Base-by-base conservation (phyloP, 2,797 vertebrate genomes). In the Pteronotus mesoamericanus region DNA sequence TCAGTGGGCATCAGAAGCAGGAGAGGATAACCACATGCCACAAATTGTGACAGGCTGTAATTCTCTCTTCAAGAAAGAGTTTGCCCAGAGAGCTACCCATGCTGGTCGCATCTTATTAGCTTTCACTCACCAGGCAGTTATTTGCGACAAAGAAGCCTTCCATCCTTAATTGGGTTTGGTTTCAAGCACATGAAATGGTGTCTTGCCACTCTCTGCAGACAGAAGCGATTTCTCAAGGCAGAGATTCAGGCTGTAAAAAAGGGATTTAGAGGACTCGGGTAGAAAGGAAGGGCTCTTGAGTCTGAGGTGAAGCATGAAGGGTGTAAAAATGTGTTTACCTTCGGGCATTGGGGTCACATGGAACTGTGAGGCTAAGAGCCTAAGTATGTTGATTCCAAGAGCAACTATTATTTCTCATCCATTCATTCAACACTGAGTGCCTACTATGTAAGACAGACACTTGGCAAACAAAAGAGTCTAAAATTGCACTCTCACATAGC, bases 101-200 rank as follows among this genome's bases (percentile, higher is more conserved):
- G 0, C 55, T 88, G 0, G 66, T 79, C 15, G 2, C 64, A 26
- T 93, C 91, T 82, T 91, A 86, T 51, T 66, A 84, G 48, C 26
- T 91, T 55, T 72, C 29, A n/a, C 34, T 78, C 61, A 89, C 48
- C 14, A 79, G 86, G 16, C 57, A 91, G 68, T 10, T 55, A 44
- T 78, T 51, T 92, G 79, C 86, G 89, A 94, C 44, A 71, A 59
- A 86, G 74, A 69, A 48, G 19, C 0, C 19, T 55, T 32, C 72
- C n/a, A 48, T 85, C 37, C 32, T 68, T 93, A 64, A 91, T 10
- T 86, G 55, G 46, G 48, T 69, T 83, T 74, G 37, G 44, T 95
- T 79, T 78, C 48, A 44, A 80, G 34, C 34, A 64, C 55, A 86
- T 55, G 42, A 51, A 69, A 61, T 21, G 34, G 59, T 46, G 34